Conservation (phyloP, 1,140 invertebrate genomes). For the Bicyclus anynana region DNA sequence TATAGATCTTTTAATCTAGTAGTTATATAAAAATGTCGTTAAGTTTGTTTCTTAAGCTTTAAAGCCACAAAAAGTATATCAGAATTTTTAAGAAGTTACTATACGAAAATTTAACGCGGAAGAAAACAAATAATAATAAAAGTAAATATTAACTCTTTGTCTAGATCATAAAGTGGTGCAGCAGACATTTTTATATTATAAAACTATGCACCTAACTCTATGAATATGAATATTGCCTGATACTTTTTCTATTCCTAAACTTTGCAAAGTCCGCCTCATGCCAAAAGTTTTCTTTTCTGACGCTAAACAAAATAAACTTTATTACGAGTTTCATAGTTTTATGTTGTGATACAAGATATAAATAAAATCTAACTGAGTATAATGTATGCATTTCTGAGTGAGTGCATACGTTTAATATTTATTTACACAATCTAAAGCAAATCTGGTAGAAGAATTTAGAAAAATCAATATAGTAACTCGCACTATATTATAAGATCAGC, state of each 20-base stretch:
- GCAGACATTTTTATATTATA: neutral
- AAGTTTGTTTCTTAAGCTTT: too few species aligned
- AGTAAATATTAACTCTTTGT: neutral
- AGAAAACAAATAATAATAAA: neutral
- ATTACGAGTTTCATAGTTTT: conserved; percentile 7
- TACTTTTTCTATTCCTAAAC: conserved; percentile 3
- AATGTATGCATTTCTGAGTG: too few species aligned
- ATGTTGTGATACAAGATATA: conserved; percentile 7
- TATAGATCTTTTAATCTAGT: too few species aligned
- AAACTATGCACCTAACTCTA: neutral
- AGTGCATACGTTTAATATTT: too few species aligned
- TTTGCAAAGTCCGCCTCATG: neutral
- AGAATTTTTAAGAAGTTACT: neutral
- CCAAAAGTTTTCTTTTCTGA: conserved; percentile 1
- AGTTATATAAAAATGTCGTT: too few species aligned
- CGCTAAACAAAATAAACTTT: conserved; percentile 7
- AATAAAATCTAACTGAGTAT: neutral
- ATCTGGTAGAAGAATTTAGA: too few species aligned
- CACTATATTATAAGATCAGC: too few species aligned
- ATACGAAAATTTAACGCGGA: neutral
- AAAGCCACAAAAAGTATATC: too few species aligned
- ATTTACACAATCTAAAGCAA: too few species aligned
- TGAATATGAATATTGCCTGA: conserved; percentile 6
- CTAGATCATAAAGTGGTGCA: neutral
- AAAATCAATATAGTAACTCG: too few species aligned